Conservation (phyloP, 1,140 invertebrate genomes). For the Drosophila carrolli region DNA sequence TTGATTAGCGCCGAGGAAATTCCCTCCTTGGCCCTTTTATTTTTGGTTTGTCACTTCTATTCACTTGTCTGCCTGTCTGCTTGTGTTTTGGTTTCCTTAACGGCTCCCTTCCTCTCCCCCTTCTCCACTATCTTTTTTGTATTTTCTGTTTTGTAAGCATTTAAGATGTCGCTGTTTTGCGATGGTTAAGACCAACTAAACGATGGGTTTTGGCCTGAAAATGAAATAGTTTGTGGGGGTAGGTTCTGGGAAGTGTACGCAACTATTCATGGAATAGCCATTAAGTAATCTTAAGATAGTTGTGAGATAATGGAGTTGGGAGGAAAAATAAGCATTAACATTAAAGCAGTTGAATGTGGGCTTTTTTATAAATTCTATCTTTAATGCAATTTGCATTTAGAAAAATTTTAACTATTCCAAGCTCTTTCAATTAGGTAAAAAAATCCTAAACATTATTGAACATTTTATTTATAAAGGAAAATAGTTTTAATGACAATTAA, state of each 20-base stretch:
- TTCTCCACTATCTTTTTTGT: conserved; percentile 7
- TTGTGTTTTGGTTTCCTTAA: conserved; percentile 41
- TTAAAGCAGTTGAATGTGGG: too few species aligned
- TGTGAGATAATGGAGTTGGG: neutral
- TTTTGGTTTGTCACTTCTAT: conserved; percentile 70
- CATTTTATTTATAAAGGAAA: too few species aligned
- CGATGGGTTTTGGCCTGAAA: conserved; percentile 13
- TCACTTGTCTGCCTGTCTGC: conserved; percentile 28
- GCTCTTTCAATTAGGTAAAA: too few species aligned
- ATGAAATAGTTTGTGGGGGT: conserved; percentile 21
- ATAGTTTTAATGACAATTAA: too few species aligned
- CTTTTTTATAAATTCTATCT: too few species aligned
- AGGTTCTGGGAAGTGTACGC: conserved; percentile 9
- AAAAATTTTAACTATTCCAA: too few species aligned
- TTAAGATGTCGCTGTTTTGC: conserved; percentile 38
- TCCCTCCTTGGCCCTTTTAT: conserved; percentile 49
- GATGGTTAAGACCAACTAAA: conserved; percentile 39
- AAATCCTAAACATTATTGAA: too few species aligned
- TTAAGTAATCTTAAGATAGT: conserved; percentile 12
- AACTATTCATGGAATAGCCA: conserved; percentile 2
- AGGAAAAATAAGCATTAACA: neutral
- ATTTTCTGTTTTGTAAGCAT: conserved; percentile 44
- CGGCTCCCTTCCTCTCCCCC: conserved; percentile 29
- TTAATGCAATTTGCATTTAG: too few species aligned
- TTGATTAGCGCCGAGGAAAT: conserved; percentile 76